Percentiles rank a stretch among this genome's conserved stretches.
These are phyloP conservation scores for Sorex araneus DNA, from an alignment of 2,113 vertebrate genomes.

Conservation along the genomic window DNA sequence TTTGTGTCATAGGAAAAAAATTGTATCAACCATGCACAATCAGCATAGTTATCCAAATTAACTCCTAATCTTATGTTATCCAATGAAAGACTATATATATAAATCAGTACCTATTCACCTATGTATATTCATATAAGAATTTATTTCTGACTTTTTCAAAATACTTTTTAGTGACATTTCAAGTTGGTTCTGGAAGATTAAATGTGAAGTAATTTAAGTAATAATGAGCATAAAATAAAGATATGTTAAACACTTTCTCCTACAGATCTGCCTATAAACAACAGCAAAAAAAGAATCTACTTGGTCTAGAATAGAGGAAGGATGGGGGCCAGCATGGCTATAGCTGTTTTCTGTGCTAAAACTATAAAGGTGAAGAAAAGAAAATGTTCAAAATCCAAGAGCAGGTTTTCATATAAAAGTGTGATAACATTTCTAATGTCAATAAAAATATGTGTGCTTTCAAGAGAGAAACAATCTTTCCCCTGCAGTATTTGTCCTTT, in stretches of 20 bases:
- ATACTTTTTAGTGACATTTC: no score
- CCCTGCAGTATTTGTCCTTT: background rate
- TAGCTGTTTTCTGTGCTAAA: background rate
- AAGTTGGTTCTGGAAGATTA: no score
- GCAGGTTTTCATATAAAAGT: background rate
- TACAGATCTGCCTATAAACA: background rate
- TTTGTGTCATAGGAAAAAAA: no score
- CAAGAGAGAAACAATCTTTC: background rate
- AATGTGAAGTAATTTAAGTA: no score
- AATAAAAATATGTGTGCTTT: background rate
- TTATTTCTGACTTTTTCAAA: no score
- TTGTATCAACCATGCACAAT: no score
- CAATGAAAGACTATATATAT: no score
- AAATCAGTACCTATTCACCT: no score
- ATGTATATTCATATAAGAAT: no score
- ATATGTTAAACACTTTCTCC: background rate
- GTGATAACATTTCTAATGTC: background rate
- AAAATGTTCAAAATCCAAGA: background rate
- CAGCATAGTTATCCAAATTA: no score
- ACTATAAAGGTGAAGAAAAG: background rate
- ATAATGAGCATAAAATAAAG: background rate
- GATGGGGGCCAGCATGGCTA: no score
- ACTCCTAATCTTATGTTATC: no score
- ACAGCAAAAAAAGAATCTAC: background rate
- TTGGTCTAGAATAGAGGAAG: background rate